Conservation (phyloP, 2,888 invertebrate species). For the Synanthedon tipuliformis region DNA sequence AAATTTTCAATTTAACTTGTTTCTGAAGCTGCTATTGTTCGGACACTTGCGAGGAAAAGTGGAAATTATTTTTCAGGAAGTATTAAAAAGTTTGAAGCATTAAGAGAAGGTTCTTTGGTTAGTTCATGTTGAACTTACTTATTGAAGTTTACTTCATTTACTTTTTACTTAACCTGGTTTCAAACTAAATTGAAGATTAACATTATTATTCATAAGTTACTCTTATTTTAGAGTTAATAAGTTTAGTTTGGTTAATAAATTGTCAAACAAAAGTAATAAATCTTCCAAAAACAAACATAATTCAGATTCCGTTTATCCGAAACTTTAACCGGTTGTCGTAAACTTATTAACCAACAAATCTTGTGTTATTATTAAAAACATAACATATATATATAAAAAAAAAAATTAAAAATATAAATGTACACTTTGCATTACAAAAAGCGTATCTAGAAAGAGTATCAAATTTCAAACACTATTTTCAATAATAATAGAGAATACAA, state of each 20-base stretch:
- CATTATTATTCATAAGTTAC: background rate
- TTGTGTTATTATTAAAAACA: no score
- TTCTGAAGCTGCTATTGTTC: background rate
- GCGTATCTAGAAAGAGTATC: no score
- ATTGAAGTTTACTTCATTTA: background rate
- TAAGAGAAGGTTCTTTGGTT: background rate
- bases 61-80: background rate
- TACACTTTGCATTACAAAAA: no score
- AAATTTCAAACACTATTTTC: no score
- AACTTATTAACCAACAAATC: no score
- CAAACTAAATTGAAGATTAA: background rate
- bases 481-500: no score
- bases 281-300: background rate
- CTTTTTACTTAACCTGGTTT: no score
- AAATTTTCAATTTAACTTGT: slow-evolving; percentile 6
- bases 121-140: background rate
- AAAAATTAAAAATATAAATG: no score
- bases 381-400: no score
- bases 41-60: slow-evolving; percentile 1
- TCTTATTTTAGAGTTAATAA: background rate
- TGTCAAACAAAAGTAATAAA: background rate
- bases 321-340: no score
- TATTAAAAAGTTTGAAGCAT: background rate
- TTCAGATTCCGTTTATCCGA: background rate
- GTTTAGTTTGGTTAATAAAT: background rate